phyloP scores from a whole-genome alignment of 2,113 vertebrate species.

The Tupaia tana region DNA sequence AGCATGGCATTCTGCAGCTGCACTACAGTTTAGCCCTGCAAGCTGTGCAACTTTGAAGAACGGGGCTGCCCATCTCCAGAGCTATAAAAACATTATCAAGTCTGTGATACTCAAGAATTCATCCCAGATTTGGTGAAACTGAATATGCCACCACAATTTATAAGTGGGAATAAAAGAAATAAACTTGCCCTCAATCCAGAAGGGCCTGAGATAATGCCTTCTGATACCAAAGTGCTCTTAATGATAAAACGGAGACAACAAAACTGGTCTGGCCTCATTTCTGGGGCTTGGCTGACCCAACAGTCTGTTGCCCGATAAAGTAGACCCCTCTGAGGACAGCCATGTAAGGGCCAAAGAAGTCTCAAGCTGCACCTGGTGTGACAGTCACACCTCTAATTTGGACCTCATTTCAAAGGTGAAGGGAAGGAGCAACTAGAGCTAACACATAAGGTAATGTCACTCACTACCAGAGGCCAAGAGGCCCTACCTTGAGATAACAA shows the following conservation, averaged over 20 bases:
- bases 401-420: neutral
- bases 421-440: neutral
- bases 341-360: neutral
- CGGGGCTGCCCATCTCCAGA: neutral
- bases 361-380: neutral
- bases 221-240: neutral
- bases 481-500: neutral
- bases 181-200: slow-evolving; percentile 16
- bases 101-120: slow-evolving; percentile 29
- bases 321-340: neutral
- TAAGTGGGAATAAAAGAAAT: slow-evolving; percentile 23
- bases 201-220: slow-evolving; percentile 10
- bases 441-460: neutral
- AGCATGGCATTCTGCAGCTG: no score
- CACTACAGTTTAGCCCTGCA: no score
- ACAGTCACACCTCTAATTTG: neutral
- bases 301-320: neutral
- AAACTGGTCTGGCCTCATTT: slow-evolving; percentile 62
- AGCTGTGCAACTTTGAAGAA: neutral
- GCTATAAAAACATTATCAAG: neutral
- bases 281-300: neutral
- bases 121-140: slow-evolving; percentile 42
- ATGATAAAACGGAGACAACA: neutral
- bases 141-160: slow-evolving; percentile 29
- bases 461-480: neutral